phyloP scores from a whole-genome alignment of 35 echinoderm and acorn worm genomes.

The Eucidaris tribuloides region DNA sequence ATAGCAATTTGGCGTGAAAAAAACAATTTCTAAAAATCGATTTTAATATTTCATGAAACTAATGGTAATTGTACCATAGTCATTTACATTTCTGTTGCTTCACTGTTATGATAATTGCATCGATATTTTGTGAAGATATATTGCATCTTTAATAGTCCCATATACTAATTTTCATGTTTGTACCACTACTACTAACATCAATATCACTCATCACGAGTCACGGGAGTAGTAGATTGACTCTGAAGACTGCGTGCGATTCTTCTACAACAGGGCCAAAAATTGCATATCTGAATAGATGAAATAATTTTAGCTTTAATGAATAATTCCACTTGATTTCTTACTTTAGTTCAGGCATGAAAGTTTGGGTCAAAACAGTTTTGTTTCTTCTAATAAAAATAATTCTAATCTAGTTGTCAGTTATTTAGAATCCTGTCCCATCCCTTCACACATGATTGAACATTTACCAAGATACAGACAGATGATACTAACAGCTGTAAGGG shows the following conservation, averaged over 20 bases:
- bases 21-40: background rate
- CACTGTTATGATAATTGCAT: background rate
- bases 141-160: background rate
- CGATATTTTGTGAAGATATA: background rate
- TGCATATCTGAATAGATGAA: background rate
- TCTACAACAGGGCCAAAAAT: background rate
- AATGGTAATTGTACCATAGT: background rate
- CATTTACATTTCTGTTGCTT: background rate
- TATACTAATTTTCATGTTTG: background rate
- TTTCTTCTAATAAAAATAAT: too few relatives aligned
- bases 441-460: too few relatives aligned
- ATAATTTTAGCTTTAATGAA: background rate
- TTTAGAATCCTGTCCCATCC: too few relatives aligned
- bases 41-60: background rate
- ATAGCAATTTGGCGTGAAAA: background rate
- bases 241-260: too few relatives aligned
- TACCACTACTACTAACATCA: background rate
- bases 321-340: background rate
- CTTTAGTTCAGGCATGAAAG: background rate
- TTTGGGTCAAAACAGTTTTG: too few relatives aligned
- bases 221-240: too few relatives aligned
- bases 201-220: too few relatives aligned
- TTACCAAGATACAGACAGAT: too few relatives aligned
- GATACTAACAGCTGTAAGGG: too few relatives aligned
- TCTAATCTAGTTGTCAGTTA: too few relatives aligned